Conservation (phyloP, 2,113 vertebrate genomes). For the Suricata suricatta region DNA sequence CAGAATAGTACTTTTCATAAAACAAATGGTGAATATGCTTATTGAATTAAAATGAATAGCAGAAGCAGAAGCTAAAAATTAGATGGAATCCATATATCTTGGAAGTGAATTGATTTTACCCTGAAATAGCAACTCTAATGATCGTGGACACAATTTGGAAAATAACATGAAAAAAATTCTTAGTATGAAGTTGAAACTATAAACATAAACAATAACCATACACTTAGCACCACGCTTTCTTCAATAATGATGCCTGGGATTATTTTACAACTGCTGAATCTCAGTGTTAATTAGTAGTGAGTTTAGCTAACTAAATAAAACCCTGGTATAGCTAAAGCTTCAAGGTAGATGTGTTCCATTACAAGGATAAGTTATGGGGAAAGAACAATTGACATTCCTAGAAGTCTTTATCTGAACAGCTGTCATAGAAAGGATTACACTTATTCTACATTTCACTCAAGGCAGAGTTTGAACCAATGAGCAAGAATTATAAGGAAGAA, state of each 20-base stretch:
- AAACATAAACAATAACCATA: neutral
- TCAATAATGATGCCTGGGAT: neutral
- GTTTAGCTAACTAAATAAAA: neutral
- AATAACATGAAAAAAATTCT: neutral
- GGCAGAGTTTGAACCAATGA: neutral
- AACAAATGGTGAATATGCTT: neutral
- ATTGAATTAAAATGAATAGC: neutral
- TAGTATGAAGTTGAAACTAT: neutral
- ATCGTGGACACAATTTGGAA: neutral
- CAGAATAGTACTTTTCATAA: neutral
- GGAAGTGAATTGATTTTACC: neutral
- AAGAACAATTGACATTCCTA: neutral
- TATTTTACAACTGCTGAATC: neutral
- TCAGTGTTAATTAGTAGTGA: neutral
- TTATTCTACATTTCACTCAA: neutral
- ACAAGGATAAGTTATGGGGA: neutral
- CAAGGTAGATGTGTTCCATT: neutral
- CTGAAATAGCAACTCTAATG: neutral
- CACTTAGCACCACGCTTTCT: neutral
- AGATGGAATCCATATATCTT: neutral
- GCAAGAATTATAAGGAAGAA: neutral
- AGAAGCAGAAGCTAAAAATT: neutral
- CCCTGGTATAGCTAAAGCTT: neutral
- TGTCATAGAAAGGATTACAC: neutral
- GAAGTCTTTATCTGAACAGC: neutral